Conservation (phyloP, 2,113 vertebrate species). For the Paramisgurnus dabryanus region DNA sequence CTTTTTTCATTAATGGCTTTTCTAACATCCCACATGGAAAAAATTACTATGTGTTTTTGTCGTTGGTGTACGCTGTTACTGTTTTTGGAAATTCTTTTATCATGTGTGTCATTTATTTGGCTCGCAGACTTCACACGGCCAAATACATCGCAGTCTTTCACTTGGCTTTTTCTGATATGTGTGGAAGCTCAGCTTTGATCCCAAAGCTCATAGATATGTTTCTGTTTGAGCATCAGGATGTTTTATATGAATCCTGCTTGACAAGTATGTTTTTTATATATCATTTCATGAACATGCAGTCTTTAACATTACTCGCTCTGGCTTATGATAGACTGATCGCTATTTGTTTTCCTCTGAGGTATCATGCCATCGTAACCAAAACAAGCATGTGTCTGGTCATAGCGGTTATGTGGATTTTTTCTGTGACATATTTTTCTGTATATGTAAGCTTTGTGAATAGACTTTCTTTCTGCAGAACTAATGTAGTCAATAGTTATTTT, state of each 20-base stretch:
- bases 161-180: constrained; percentile 67
- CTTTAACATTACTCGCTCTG: constrained; percentile 68
- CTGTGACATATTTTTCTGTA: constrained; percentile 1
- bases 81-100: constrained; percentile 41
- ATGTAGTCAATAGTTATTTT: constrained; percentile 67
- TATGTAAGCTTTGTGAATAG: constrained; percentile 55
- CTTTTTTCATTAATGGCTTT: constrained; percentile 49
- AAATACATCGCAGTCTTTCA: constrained; percentile 72
- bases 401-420: constrained; percentile 56
- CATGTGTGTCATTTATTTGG: constrained; percentile 31
- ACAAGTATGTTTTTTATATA: constrained; percentile 67
- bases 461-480: constrained; percentile 67
- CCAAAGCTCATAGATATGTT: constrained; percentile 71
- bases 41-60: constrained; percentile 45
- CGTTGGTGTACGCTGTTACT: constrained; percentile 43
- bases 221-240: constrained; percentile 58
- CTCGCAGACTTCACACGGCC: constrained; percentile 60
- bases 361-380: constrained; percentile 58
- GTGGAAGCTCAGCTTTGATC: constrained; percentile 63
- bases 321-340: constrained; percentile 71
- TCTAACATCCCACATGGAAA: constrained; percentile 38
- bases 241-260: constrained; percentile 65
- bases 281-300: constrained; percentile 62
- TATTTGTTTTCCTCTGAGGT: constrained; percentile 67
- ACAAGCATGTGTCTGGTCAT: constrained; percentile 61